Evolutionary conservation across 2,113 vertebrate genomes (phyloP).

Genomic region (Xenus cinereus): DNA sequence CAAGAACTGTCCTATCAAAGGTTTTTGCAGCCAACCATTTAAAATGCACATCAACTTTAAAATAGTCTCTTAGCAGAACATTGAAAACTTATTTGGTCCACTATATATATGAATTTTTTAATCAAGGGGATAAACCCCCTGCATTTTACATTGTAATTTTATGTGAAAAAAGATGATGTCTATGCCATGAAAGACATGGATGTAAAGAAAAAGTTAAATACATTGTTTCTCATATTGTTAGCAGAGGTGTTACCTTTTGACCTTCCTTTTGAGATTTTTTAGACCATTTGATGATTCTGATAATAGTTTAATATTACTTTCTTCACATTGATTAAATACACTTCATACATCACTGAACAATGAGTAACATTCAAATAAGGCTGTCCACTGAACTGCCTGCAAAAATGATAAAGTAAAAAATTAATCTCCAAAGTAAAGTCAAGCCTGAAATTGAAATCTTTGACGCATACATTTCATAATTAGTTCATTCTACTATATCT

Average conservation of each 20-base stretch:
- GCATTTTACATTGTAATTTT: not conserved
- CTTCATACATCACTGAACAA: constrained; percentile 80
- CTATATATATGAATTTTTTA: not conserved
- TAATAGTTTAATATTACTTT: constrained; percentile 79
- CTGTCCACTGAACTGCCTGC: constrained; percentile 77
- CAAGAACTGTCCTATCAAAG: not conserved
- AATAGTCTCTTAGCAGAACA: not conserved
- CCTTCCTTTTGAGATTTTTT: constrained; percentile 74
- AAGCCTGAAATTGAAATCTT: constrained; percentile 90
- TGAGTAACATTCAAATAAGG: constrained; percentile 74
- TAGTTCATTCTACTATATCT: constrained; percentile 77
- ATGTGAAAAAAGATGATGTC: constrained; percentile 3
- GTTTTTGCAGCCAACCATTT: not conserved
- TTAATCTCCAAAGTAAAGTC: constrained; percentile 84
- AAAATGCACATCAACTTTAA: not conserved
- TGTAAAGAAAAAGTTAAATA: constrained; percentile 72
- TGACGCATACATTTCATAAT: constrained; percentile 86
- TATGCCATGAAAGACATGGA: constrained; percentile 22
- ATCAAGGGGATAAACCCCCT: not conserved
- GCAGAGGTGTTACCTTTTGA: constrained; percentile 70
- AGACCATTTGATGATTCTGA: constrained; percentile 73
- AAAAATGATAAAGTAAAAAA: constrained; percentile 82
- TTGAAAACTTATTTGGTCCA: not conserved
- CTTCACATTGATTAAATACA: constrained; percentile 80
- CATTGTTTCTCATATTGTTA: constrained; percentile 73